phyloP scores from a whole-genome alignment of 2,888 invertebrate genomes.

The Eledona agricola region DNA sequence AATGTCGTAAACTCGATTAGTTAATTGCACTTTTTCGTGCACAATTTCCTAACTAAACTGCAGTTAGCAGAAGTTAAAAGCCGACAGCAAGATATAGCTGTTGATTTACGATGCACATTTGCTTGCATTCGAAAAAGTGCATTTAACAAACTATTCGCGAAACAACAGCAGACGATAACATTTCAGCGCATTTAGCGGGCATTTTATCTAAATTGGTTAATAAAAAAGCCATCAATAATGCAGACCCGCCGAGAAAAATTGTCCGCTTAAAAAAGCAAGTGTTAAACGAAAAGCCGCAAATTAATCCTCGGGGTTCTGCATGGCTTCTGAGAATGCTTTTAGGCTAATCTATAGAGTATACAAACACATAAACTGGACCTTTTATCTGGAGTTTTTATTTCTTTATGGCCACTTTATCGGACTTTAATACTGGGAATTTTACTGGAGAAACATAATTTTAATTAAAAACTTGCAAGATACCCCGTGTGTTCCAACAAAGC shows the following conservation, averaged over 20 bases:
- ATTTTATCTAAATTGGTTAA: slow-evolving; percentile 29
- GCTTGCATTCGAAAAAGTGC: not conserved
- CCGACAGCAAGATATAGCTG: slow-evolving; percentile 17
- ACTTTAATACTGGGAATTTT: no score
- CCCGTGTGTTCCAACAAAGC: no score
- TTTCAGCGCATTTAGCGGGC: slow-evolving; percentile 19
- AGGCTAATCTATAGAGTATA: slow-evolving; percentile 15
- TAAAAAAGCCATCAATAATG: slow-evolving; percentile 24
- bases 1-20: slow-evolving; percentile 44
- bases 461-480: no score
- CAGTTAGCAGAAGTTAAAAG: slow-evolving; percentile 6
- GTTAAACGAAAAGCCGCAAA: slow-evolving; percentile 9
- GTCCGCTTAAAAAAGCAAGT: slow-evolving; percentile 16
- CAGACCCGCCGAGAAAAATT: slow-evolving; percentile 17
- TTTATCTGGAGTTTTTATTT: slow-evolving; percentile 18
- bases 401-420: slow-evolving; percentile 11
- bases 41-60: slow-evolving; percentile 39
- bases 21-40: slow-evolving; percentile 48
- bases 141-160: not conserved
- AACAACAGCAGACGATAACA: slow-evolving; percentile 17
- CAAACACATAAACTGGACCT: slow-evolving; percentile 12
- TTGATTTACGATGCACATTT: slow-evolving; percentile 35
- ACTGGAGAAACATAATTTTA: no score
- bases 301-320: slow-evolving; percentile 22
- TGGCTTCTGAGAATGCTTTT: slow-evolving; percentile 24